Evolutionary conservation across 2,888 invertebrate species (phyloP).

Genomic region (Hemithea aestivaria): DNA sequence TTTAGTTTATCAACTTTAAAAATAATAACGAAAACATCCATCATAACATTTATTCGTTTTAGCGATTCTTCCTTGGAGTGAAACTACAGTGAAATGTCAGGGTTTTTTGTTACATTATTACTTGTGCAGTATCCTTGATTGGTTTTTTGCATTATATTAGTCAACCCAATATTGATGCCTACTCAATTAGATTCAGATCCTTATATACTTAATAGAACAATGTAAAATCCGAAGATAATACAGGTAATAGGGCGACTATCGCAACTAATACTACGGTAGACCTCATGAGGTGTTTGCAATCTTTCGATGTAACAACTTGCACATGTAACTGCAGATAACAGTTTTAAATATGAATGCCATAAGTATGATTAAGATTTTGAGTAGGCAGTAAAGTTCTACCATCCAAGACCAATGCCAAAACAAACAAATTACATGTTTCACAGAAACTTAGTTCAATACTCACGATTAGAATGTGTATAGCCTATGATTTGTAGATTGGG

Average conservation of each 20-base stretch:
- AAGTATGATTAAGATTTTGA: slow-evolving; percentile 1
- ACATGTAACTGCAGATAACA: too few species aligned
- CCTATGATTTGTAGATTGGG: slow-evolving; percentile 14
- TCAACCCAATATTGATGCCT: too few species aligned
- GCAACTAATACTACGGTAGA: neutral
- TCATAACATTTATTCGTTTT: too few species aligned
- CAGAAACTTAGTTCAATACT: slow-evolving; percentile 12
- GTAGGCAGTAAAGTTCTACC: slow-evolving; percentile 7
- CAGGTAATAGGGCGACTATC: neutral
- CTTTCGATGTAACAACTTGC: neutral
- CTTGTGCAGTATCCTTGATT: too few species aligned
- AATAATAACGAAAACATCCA: too few species aligned
- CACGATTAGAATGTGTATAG: slow-evolving; percentile 16
- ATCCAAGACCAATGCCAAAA: slow-evolving; percentile 22
- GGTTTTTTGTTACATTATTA: neutral
- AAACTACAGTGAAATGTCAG: neutral
- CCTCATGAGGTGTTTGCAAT: neutral
- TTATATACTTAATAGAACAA: too few species aligned
- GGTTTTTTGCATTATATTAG: too few species aligned
- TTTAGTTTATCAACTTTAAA: too few species aligned
- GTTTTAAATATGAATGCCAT: neutral
- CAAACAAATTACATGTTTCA: slow-evolving; percentile 19
- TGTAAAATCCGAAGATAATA: too few species aligned
- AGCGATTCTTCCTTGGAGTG: neutral
- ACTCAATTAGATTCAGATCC: too few species aligned